Conservation (phyloP, 2,113 vertebrate species). For the Dipodomys stephensi region DNA sequence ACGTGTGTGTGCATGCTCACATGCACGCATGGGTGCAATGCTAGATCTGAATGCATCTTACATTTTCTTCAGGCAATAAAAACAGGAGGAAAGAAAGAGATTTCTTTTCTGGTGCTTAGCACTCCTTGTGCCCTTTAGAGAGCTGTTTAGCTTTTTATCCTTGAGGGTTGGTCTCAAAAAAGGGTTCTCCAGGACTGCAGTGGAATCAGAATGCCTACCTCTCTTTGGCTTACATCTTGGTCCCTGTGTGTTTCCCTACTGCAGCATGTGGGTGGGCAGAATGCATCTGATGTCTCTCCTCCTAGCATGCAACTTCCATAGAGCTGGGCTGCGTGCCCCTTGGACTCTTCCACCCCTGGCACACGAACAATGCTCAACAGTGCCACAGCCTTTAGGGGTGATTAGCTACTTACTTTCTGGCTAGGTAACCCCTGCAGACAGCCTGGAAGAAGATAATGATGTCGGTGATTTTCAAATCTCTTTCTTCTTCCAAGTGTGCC, state of each 20-base stretch:
- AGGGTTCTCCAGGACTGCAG: background rate
- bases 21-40: fast-evolving
- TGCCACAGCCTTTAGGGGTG: too few relatives aligned
- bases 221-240: background rate
- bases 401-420: conserved; percentile 92
- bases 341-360: fast-evolving
- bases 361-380: background rate
- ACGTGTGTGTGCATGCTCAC: too few relatives aligned
- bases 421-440: conserved; percentile 96
- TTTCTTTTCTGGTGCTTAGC: background rate
- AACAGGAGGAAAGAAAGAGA: background rate
- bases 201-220: too few relatives aligned
- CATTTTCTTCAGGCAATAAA: background rate
- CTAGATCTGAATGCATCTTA: background rate
- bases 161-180: background rate
- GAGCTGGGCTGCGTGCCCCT: background rate
- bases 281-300: background rate
- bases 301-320: background rate
- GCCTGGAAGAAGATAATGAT: conserved; percentile 99
- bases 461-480: conserved; percentile 98
- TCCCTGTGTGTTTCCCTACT: background rate
- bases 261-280: background rate
- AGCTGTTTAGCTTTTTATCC: too few relatives aligned
- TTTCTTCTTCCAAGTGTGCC: conserved; percentile 97
- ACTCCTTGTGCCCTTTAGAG: background rate